phyloP scores from a whole-genome alignment of 2,888 invertebrate species.

The Aquatica leii region DNA sequence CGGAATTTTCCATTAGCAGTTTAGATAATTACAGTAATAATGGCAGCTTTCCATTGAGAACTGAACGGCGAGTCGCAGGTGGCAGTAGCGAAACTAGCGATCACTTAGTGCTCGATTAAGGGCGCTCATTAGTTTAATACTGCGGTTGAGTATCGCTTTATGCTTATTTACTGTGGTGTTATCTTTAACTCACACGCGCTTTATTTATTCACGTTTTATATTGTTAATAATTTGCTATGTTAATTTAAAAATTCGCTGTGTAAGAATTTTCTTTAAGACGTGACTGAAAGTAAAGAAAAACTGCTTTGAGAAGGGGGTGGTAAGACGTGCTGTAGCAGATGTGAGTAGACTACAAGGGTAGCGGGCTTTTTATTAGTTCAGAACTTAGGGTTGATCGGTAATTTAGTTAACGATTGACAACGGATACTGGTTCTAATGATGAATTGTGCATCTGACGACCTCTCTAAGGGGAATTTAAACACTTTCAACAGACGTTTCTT shows the following conservation, averaged over 20 bases:
- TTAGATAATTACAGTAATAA: constrained; percentile 37
- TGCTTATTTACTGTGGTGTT: constrained; percentile 3
- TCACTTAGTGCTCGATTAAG: constrained; percentile 36
- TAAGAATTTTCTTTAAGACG: constrained; percentile 24
- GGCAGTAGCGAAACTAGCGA: constrained; percentile 32
- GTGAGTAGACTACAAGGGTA: constrained; percentile 35
- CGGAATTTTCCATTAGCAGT: constrained; percentile 35
- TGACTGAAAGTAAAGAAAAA: constrained; percentile 31
- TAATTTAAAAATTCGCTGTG: constrained; percentile 14
- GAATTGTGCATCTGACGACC: constrained; percentile 40
- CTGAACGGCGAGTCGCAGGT: constrained; percentile 33
- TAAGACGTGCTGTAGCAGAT: constrained; percentile 38
- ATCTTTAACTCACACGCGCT: not conserved
- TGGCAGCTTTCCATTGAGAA: constrained; percentile 32
- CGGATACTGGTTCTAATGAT: constrained; percentile 43
- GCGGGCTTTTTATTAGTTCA: constrained; percentile 43
- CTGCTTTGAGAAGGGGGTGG: constrained; percentile 28
- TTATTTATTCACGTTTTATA: constrained; percentile 16
- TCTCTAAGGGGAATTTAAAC: constrained; percentile 35
- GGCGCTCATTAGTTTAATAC: constrained; percentile 34
- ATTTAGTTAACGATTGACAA: constrained; percentile 49
- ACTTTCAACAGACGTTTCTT: constrained; percentile 28
- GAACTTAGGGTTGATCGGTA: constrained; percentile 42
- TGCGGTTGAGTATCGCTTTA: constrained; percentile 12
- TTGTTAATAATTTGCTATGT: constrained; percentile 9